A percentile compares a stretch with the other conserved stretches of the same genome.
phyloP scores from a whole-genome alignment of 1,140 invertebrate species.

The Drosophila ficusphila region DNA sequence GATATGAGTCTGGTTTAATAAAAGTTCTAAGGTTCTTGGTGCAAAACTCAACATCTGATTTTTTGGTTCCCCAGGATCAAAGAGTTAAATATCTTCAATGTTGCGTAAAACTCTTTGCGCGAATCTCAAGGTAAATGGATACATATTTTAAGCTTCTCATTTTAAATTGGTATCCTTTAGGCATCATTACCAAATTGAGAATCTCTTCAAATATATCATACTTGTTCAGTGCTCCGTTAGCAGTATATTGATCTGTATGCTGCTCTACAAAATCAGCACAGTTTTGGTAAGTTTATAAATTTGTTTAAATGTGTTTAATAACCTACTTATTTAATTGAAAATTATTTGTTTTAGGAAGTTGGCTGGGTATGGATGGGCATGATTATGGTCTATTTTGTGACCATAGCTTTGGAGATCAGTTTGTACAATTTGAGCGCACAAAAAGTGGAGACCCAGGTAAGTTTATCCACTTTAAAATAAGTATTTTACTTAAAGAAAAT shows the following conservation, averaged over 20 bases:
- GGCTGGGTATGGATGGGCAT: slow-evolving; percentile 62
- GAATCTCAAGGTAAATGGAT: slow-evolving; percentile 47
- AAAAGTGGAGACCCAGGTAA: slow-evolving; percentile 58
- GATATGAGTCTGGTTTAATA: slow-evolving; percentile 56
- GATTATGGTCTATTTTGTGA: slow-evolving; percentile 70
- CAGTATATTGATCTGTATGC: slow-evolving; percentile 71
- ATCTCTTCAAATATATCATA: slow-evolving; percentile 67
- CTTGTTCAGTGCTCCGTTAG: slow-evolving; percentile 64
- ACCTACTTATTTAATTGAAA: not conserved
- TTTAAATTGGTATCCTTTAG: slow-evolving; percentile 9
- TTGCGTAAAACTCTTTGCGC: slow-evolving; percentile 58
- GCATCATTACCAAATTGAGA: slow-evolving; percentile 59
- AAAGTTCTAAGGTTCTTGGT: slow-evolving; percentile 54
- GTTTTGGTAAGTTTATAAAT: slow-evolving; percentile 38
- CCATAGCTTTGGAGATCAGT: slow-evolving; percentile 64
- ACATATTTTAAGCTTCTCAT: not conserved
- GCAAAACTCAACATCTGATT: slow-evolving; percentile 50
- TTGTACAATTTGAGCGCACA: slow-evolving; percentile 68
- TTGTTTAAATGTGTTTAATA: not conserved
- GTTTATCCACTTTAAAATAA: not conserved
- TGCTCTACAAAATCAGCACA: slow-evolving; percentile 70
- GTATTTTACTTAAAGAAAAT: not conserved
- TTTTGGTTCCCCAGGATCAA: slow-evolving; percentile 31
- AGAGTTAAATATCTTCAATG: slow-evolving; percentile 49
- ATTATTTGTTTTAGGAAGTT: slow-evolving; percentile 40